Conservation (phyloP, 2,113 vertebrate species). For the Hucho hucho region DNA sequence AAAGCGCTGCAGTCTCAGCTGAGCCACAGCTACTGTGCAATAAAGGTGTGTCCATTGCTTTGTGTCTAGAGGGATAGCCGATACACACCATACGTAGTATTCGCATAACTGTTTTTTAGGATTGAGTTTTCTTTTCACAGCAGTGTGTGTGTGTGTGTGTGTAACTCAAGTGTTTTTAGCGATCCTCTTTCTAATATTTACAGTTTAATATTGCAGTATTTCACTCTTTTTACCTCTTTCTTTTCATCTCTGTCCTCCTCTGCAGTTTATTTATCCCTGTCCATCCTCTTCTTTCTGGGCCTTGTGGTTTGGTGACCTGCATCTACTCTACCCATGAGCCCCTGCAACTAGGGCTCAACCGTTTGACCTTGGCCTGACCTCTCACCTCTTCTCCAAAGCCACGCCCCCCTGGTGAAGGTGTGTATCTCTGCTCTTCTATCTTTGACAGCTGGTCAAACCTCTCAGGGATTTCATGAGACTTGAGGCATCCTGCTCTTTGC, state of each 20-base stretch:
- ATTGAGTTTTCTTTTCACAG: too few relatives aligned
- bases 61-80: not conserved
- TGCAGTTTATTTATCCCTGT: constrained; percentile 50
- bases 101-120: too few relatives aligned
- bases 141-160: too few relatives aligned
- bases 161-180: too few relatives aligned
- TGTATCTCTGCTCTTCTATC: constrained; percentile 33
- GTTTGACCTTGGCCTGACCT: constrained; percentile 58
- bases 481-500: too few relatives aligned
- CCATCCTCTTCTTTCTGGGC: constrained; percentile 47
- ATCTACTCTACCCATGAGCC: constrained; percentile 57
- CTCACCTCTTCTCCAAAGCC: constrained; percentile 50
- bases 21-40: not conserved
- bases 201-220: too few relatives aligned
- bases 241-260: constrained; percentile 5
- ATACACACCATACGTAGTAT: too few relatives aligned
- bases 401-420: constrained; percentile 66
- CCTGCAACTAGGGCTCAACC: constrained; percentile 50
- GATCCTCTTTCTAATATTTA: too few relatives aligned
- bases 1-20: constrained; percentile 27
- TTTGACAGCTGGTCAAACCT: too few relatives aligned
- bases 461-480: too few relatives aligned
- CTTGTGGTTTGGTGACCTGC: constrained; percentile 48
- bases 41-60: not conserved
- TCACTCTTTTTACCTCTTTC: not conserved